These are phyloP conservation scores for Lytechinus pictus DNA, from an alignment of 35 echinoderm and acorn worm species.

Conservation along the genomic window DNA sequence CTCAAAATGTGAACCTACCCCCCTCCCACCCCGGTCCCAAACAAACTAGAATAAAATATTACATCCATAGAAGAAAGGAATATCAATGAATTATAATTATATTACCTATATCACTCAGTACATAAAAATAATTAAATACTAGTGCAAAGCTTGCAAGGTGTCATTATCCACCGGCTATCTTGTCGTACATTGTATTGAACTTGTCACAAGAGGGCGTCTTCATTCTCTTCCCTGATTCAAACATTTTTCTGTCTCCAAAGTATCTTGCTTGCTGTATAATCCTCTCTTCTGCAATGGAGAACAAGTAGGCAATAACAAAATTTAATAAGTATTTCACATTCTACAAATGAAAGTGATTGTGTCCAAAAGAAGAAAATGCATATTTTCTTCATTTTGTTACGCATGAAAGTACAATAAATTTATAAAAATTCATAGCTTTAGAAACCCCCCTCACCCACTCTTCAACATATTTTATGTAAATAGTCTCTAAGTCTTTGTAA, in stretches of 20 bases:
- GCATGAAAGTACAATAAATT: too few species aligned
- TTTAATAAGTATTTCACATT: too few species aligned
- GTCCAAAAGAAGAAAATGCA: too few species aligned
- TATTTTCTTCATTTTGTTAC: too few species aligned
- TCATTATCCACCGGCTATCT: constrained; percentile 58
- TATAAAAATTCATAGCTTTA: too few species aligned
- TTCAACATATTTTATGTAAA: too few species aligned
- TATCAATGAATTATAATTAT: neutral
- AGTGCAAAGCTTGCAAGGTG: neutral
- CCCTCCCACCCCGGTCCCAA: neutral
- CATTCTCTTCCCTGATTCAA: constrained; percentile 78
- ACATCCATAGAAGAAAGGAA: neutral
- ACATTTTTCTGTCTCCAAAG: constrained; percentile 92
- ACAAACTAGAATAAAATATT: neutral
- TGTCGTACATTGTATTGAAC: constrained; percentile 60
- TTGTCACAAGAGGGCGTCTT: constrained; percentile 83
- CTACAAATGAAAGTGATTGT: too few species aligned
- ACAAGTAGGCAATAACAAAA: too few species aligned
- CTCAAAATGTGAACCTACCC: neutral
- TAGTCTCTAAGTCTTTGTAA: too few species aligned
- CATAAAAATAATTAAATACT: neutral
- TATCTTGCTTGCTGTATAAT: constrained; percentile 86
- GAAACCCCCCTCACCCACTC: too few species aligned
- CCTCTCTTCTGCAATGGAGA: constrained; percentile 70
- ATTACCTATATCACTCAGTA: neutral